A percentile compares a stretch with the other conserved stretches of the same genome.
These are phyloP conservation scores for Danionella dracula DNA, from an alignment of 2,797 vertebrate species.

Conservation along the genomic window DNA sequence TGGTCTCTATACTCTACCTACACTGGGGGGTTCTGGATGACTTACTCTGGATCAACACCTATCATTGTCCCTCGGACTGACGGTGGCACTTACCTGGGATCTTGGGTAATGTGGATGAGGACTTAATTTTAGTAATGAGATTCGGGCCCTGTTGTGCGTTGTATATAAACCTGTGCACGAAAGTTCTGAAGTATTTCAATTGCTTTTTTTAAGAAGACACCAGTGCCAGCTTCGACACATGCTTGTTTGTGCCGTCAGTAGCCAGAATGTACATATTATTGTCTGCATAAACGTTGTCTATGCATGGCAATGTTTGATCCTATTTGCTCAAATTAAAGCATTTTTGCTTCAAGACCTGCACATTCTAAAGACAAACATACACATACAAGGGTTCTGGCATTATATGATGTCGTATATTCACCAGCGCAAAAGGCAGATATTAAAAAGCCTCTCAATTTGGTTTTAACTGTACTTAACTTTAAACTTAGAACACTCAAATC, in stretches of 20 bases:
- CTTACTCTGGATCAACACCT: slow-evolving; percentile 82
- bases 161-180: slow-evolving; percentile 24
- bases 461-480: not conserved
- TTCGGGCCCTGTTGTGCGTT: not conserved
- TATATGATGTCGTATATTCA: slow-evolving; percentile 30
- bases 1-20: slow-evolving; percentile 85
- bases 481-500: not conserved
- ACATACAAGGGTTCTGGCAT: slow-evolving; percentile 18
- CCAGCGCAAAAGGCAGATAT: slow-evolving; percentile 42
- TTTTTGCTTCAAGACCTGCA: not conserved
- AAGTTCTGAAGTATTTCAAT: slow-evolving; percentile 42
- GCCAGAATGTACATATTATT: slow-evolving; percentile 64
- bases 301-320: slow-evolving; percentile 45
- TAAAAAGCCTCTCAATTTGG: slow-evolving; percentile 9
- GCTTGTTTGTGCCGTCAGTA: slow-evolving; percentile 39
- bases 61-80: slow-evolving; percentile 81
- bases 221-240: slow-evolving; percentile 43
- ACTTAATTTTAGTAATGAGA: slow-evolving; percentile 22
- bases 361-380: slow-evolving; percentile 8
- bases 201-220: slow-evolving; percentile 34
- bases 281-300: slow-evolving; percentile 46
- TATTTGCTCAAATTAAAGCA: slow-evolving; percentile 51
- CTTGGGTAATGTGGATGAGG: not conserved
- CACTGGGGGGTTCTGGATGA: slow-evolving; percentile 89
- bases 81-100: not conserved